Evolutionary conservation across 2,888 invertebrate genomes (phyloP), one percentile per base, ranked within the genome.

Genomic region (Catocala sponsa): DNA sequence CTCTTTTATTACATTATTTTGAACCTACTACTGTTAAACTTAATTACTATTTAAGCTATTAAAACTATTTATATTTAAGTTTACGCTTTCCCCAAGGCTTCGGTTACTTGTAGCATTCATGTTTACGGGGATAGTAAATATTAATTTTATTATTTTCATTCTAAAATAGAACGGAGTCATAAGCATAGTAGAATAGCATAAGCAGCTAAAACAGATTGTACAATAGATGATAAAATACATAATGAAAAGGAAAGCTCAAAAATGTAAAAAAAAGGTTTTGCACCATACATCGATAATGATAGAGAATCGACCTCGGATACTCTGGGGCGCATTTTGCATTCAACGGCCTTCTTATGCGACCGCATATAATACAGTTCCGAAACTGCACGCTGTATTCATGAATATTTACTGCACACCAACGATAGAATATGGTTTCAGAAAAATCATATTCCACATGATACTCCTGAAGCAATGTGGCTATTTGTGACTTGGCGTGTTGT

Each of bases 271-370:
- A 60, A 46, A 53, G 33, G 35, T 63, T 59, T 33, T 59, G 64
- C 61, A 59, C 66, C 65, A 72, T 80, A 76, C 79, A 79, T 82
- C 70, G 69, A 74, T 83, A 77, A 83, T 79, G 67, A 70, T 63
- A 59, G 66, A 74, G 68, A 78, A 77, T 80, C 77, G 77, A 81
- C 78, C 74, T 68, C 55, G 35, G 5, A 65, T 59, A 70, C 72
- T 72, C 77, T 70, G 65, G 79, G 79, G 79, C 74, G 75, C 79
- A 79, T 78, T 86, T 80, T 79, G 80, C 84, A 82, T 85, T 80
- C 85, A 81, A 70, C 83, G 72, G 72, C 73, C 77, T 83, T 79
- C 80, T 84, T 82, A 76, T 75, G 70, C 79, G 74, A 78, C 71
- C 74, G 75, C 68, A 80, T 79, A 81, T 83, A 80, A 83, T 79